These are phyloP conservation scores for Psilopsiagon aurifrons DNA, from an alignment of 2,113 vertebrate genomes.

Conservation along the genomic window DNA sequence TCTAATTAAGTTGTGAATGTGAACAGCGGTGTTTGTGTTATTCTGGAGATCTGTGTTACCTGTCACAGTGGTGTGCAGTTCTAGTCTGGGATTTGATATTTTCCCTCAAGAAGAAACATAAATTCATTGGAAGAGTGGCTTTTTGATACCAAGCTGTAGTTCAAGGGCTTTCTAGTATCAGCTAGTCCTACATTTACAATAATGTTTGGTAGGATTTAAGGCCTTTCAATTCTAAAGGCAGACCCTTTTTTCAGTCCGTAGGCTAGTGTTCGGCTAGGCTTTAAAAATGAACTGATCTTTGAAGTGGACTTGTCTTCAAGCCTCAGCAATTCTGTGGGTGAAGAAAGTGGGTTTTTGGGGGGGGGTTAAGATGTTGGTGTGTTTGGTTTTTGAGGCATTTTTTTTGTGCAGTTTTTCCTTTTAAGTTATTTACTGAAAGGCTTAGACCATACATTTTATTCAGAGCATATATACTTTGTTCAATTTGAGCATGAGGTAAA, in stretches of 20 bases:
- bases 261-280: not conserved
- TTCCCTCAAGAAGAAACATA: not conserved
- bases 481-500: too few species aligned
- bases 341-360: not conserved
- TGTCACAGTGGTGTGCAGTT: not conserved
- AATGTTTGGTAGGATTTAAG: not conserved
- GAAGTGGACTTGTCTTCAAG: not conserved
- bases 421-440: not conserved
- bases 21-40: not conserved
- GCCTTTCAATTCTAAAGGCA: not conserved
- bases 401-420: not conserved
- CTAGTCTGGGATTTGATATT: not conserved
- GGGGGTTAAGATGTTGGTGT: not conserved
- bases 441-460: not conserved
- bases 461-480: too few species aligned
- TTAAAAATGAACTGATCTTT: not conserved
- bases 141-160: not conserved
- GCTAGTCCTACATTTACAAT: not conserved
- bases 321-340: not conserved
- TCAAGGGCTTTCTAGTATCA: not conserved
- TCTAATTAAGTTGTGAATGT: not conserved
- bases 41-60: not conserved
- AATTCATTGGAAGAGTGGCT: not conserved
- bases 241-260: not conserved
- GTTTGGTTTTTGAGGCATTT: fast-evolving